Conservation (phyloP, 2,797 vertebrate genomes). For the Ctenosaura bakeri region DNA sequence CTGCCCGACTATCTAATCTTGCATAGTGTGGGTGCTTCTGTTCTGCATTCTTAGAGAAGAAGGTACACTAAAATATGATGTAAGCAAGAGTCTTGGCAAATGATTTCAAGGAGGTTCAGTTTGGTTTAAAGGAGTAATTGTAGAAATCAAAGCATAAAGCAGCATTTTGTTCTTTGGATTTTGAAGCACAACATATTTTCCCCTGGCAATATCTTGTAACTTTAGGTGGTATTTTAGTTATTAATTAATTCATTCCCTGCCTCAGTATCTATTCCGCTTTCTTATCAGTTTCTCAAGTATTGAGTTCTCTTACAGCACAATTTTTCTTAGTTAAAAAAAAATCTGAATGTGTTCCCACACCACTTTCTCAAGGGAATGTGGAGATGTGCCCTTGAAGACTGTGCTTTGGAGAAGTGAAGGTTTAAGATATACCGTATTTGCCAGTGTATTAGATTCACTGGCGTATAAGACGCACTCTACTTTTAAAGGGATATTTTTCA, state of each 20-base stretch:
- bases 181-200: slow-evolving; percentile 2
- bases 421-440: not conserved
- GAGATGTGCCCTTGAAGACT: not conserved
- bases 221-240: not conserved
- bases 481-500: too few relatives aligned
- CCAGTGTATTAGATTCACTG: too few relatives aligned
- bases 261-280: not conserved
- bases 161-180: not conserved
- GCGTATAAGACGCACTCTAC: too few relatives aligned
- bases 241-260: slow-evolving; percentile 13
- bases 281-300: slow-evolving; percentile 28
- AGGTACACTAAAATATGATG: slow-evolving; percentile 15
- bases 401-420: not conserved
- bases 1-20: not conserved
- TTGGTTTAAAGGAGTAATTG: slow-evolving; percentile 8
- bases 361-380: not conserved
- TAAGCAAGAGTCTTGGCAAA: slow-evolving; percentile 11
- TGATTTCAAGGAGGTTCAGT: slow-evolving; percentile 16
- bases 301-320: slow-evolving; percentile 3
- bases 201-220: slow-evolving; percentile 23
- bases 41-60: not conserved
- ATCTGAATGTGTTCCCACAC: not conserved
- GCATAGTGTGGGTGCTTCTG: not conserved
- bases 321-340: not conserved
- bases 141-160: slow-evolving; percentile 37